Conservation (phyloP, 2,113 vertebrate genomes). For the Noturus placidus region DNA sequence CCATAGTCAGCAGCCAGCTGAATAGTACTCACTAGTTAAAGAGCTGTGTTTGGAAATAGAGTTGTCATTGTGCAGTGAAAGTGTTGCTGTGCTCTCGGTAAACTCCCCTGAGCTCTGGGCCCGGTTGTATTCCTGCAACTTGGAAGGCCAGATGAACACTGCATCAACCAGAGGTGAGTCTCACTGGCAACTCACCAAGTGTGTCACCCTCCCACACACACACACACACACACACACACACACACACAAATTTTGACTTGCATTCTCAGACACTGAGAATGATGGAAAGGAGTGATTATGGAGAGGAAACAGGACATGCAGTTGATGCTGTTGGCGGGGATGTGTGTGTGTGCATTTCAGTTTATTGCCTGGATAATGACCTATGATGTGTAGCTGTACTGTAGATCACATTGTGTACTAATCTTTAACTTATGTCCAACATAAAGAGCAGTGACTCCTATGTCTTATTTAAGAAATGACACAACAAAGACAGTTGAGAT, state of each 20-base stretch:
- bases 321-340: conserved; percentile 49
- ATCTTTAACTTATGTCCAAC: background rate
- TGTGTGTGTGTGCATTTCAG: conserved; percentile 45
- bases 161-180: conserved; percentile 65
- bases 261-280: conserved; percentile 68
- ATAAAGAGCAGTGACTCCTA: background rate
- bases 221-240: background rate
- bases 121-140: conserved; percentile 43
- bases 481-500: background rate
- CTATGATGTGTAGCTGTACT: background rate
- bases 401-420: background rate
- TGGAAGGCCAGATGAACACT: conserved; percentile 50
- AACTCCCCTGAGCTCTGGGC: conserved; percentile 38
- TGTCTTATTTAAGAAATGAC: background rate
- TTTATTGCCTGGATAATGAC: conserved; percentile 49
- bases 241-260: conserved; percentile 19
- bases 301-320: conserved; percentile 56
- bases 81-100: background rate
- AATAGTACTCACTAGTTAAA: conserved; percentile 16
- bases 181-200: conserved; percentile 61
- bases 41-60: conserved; percentile 26
- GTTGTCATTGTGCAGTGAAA: conserved; percentile 15
- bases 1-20: background rate
- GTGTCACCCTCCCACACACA: conserved; percentile 59
- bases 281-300: conserved; percentile 55